These are phyloP conservation scores for Ctenoplectra terminalis DNA, from an alignment of 1,140 invertebrate genomes.

Conservation along the genomic window DNA sequence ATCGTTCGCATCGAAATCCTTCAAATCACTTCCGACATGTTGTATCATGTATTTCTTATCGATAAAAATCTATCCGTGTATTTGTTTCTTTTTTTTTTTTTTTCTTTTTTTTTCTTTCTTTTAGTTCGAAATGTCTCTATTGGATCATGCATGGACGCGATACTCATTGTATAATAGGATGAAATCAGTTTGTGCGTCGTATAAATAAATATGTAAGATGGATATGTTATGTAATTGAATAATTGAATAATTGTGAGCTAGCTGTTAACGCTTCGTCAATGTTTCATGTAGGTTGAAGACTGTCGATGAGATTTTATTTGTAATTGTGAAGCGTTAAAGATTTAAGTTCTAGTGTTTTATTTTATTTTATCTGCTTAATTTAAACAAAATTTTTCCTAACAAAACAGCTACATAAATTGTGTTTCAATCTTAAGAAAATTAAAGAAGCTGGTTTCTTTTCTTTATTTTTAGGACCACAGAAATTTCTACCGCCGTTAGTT, in stretches of 20 bases:
- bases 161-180: neutral
- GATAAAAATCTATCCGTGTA: too few species aligned
- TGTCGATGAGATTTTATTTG: neutral
- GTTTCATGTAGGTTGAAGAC: neutral
- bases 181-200: neutral
- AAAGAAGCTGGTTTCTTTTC: neutral
- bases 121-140: neutral
- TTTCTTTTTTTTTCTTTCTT: neutral
- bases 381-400: too few species aligned
- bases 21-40: neutral
- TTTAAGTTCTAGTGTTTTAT: too few species aligned
- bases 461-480: conserved; percentile 62
- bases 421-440: too few species aligned
- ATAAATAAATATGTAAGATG: neutral
- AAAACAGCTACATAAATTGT: too few species aligned
- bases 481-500: conserved; percentile 78
- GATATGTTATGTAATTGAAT: neutral
- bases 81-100: neutral
- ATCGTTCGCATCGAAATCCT: neutral
- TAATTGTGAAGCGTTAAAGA: neutral
- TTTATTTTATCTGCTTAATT: too few species aligned
- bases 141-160: neutral
- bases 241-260: neutral
- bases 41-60: neutral
- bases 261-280: neutral